Evolutionary conservation across 2,888 invertebrate species (phyloP).

Genomic region (Mactromeris polynyma): DNA sequence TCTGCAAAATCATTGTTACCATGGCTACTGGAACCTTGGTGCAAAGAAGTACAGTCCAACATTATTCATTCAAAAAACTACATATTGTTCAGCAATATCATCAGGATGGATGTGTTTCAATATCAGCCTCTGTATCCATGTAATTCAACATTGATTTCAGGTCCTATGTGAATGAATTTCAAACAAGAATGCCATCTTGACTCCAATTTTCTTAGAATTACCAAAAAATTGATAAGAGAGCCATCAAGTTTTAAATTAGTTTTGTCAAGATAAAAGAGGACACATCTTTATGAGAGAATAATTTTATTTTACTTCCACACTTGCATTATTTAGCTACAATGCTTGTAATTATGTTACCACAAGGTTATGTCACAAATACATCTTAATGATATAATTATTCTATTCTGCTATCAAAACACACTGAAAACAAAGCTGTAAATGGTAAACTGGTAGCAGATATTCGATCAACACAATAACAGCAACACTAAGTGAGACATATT

Average conservation of each 20-base stretch:
- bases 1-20: not conserved
- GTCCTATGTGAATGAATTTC: not conserved
- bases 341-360: not conserved
- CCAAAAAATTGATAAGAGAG: constrained; percentile 9
- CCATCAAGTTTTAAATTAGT: not conserved
- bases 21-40: not conserved
- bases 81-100: not conserved
- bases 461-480: too few relatives aligned
- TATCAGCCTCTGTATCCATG: not conserved
- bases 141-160: constrained; percentile 17
- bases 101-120: not conserved
- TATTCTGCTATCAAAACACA: too few relatives aligned
- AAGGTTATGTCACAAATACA: not conserved
- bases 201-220: constrained; percentile 39
- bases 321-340: not conserved
- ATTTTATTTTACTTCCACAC: not conserved
- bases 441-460: too few relatives aligned
- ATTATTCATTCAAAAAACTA: not conserved
- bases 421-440: too few relatives aligned
- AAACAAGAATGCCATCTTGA: constrained; percentile 18
- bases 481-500: too few relatives aligned
- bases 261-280: constrained; percentile 8
- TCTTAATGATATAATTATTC: not conserved
- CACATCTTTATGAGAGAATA: not conserved
- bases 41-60: not conserved